Conservation (phyloP, 2,113 vertebrate species). For the Oncorhynchus masou region DNA sequence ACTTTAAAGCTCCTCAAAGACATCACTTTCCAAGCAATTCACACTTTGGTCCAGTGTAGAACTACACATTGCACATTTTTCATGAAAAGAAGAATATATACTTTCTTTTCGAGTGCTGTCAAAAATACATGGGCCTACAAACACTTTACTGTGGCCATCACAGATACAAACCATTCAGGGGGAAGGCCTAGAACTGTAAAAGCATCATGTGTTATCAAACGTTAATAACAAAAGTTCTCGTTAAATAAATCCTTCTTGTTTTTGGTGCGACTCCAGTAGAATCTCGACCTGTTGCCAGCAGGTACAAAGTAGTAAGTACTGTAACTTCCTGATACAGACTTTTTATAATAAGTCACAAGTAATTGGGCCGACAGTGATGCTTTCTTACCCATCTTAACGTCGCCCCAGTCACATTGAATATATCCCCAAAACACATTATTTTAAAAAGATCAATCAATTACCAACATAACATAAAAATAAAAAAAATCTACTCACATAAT, state of each 20-base stretch:
- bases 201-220: background rate
- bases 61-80: constrained; percentile 36
- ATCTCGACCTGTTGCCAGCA: constrained; percentile 14
- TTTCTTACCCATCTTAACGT: background rate
- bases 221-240: background rate
- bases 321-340: background rate
- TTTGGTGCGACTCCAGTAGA: background rate
- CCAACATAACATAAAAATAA: background rate
- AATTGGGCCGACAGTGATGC: background rate
- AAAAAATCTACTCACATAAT: constrained; percentile 2
- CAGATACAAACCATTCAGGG: background rate
- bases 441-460: constrained; percentile 7
- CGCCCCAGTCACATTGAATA: background rate
- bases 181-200: background rate
- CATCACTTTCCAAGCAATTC: background rate
- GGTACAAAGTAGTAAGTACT: constrained; percentile 11
- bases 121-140: background rate
- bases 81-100: background rate
- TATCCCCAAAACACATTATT: background rate
- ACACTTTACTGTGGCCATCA: background rate
- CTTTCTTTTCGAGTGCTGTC: background rate
- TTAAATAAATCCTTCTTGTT: background rate
- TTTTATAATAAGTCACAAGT: background rate
- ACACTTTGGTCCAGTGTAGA: constrained; percentile 2
- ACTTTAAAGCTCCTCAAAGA: constrained; percentile 21